A percentile compares a stretch with the other conserved stretches of the same genome.
Evolutionary conservation across 1,140 invertebrate species (phyloP).

Genomic region (Centruroides sculpturatus): DNA sequence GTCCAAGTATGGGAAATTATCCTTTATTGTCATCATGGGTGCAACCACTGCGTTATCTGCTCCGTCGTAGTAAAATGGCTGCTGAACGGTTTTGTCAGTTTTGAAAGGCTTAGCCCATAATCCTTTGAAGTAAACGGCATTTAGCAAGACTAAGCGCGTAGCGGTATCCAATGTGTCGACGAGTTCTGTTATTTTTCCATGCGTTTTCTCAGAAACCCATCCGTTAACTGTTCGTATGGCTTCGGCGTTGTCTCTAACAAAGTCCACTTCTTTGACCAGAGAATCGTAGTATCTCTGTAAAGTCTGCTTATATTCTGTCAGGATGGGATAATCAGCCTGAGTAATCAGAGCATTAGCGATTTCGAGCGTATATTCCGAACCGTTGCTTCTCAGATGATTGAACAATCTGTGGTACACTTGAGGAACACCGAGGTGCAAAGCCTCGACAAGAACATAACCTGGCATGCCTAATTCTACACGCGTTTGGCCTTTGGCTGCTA

Average conservation of each 20-base stretch:
- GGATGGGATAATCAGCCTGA: conserved; percentile 2
- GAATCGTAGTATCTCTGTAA: conserved; percentile 4
- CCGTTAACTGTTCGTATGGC: conserved; percentile 41
- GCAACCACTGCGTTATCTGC: too few relatives aligned
- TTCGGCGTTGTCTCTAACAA: conserved; percentile 27
- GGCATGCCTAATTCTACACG: too few relatives aligned
- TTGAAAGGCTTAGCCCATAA: too few relatives aligned
- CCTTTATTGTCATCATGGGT: too few relatives aligned
- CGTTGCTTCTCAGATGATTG: too few relatives aligned
- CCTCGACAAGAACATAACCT: too few relatives aligned
- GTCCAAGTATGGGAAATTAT: too few relatives aligned
- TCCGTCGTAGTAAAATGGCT: too few relatives aligned
- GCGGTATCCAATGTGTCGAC: conserved; percentile 27
- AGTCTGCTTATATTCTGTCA: conserved; percentile 1
- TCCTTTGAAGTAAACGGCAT: conserved; percentile 55
- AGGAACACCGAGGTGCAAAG: too few relatives aligned
- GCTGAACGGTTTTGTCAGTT: too few relatives aligned
- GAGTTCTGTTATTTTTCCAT: conserved; percentile 43
- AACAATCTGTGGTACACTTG: too few relatives aligned
- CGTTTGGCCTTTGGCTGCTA: too few relatives aligned
- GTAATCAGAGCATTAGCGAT: conserved; percentile 14
- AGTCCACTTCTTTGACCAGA: conserved; percentile 28
- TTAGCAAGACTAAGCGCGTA: conserved; percentile 54
- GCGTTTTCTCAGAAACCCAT: conserved; percentile 49
- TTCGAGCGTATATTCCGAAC: not conserved